Evolutionary conservation across 2,888 invertebrate species (phyloP), one percentile per base, ranked within the genome.

Genomic region (Phlogophora meticulosa): DNA sequence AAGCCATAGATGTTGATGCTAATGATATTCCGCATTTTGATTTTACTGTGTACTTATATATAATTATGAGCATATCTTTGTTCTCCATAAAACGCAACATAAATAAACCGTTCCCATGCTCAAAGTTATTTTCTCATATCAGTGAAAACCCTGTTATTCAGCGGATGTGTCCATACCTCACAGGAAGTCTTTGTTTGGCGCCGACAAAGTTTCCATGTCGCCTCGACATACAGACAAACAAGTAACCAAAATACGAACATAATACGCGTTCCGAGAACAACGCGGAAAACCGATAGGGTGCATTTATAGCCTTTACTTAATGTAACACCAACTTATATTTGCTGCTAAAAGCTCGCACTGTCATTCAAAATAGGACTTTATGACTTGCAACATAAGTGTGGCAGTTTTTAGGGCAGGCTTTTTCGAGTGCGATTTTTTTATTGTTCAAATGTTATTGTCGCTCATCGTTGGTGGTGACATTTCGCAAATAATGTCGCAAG

Each of bases 271-370:
- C 94, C 88, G 72, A 84, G 93, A 93, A 94, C 87, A 78, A 85
- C 75, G 86, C 87, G 93, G 91, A 94, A 93, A 93, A 92, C 88
- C 90, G 92, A 92, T 91, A 93, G 90, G 91, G 89, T 87, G 90
- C 88, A 88, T 89, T 91, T 90, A 92, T 83, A 89, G 85, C 84
- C 84, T 86, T 85, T 85, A 85, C 81, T 82, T 83, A 85, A 81
- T 77, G 63, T 80, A 81, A 73, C 69, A 64, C 82, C 69, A 80
- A 62, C 56, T 66, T 61, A 65, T 24, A 13, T 67, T 34, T 81
- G 60, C 78, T 32, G 60, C 17, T 62, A 36, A 64, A 58, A 40
- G 58, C 55, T 65, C n/a, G 24, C 57, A 32, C 34, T 36, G 57
- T 15, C 46, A 61, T 68, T 52, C 53, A 7, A 85, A 70, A 69